Percentiles rank a stretch among this genome's conserved stretches.
These are phyloP conservation scores for Harpagoxenus sublaevis DNA, from an alignment of 2,888 invertebrate species.

Conservation along the genomic window DNA sequence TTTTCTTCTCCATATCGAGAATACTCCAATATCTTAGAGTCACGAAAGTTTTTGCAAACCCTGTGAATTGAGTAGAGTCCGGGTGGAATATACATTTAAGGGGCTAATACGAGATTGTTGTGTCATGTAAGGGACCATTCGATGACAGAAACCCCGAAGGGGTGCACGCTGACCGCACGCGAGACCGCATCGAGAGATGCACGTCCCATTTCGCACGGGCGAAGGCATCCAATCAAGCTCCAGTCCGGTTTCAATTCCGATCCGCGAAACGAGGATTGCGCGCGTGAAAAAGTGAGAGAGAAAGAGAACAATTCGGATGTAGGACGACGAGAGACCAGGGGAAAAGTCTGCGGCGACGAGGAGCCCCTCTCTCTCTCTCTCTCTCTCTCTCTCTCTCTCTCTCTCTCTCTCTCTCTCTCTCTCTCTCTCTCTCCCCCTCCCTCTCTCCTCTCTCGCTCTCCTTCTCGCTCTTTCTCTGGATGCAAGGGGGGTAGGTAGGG, in stretches of 20 bases:
- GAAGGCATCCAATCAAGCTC: conserved; percentile 44
- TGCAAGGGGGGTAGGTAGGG: conserved; percentile 46
- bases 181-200: conserved; percentile 34
- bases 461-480: conserved; percentile 1
- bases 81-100: not conserved
- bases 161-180: conserved; percentile 45
- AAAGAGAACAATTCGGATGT: not conserved
- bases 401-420: not conserved
- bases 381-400: not conserved
- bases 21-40: not conserved
- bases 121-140: not conserved
- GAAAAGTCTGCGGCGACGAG: conserved; percentile 42
- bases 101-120: not conserved
- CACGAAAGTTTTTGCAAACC: not conserved
- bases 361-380: conserved; percentile 10
- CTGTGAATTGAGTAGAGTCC: no score
- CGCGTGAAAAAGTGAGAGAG: not conserved
- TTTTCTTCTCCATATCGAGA: not conserved
- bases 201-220: conserved; percentile 40
- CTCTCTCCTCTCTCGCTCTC: not conserved
- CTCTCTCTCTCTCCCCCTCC: conserved; percentile 7
- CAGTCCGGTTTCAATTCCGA: conserved; percentile 46
- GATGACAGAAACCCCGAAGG: not conserved
- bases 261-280: not conserved
- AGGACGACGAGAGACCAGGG: not conserved